Evolutionary conservation across 2,113 vertebrate genomes (phyloP).

Genomic region (Seriola rivoliana): DNA sequence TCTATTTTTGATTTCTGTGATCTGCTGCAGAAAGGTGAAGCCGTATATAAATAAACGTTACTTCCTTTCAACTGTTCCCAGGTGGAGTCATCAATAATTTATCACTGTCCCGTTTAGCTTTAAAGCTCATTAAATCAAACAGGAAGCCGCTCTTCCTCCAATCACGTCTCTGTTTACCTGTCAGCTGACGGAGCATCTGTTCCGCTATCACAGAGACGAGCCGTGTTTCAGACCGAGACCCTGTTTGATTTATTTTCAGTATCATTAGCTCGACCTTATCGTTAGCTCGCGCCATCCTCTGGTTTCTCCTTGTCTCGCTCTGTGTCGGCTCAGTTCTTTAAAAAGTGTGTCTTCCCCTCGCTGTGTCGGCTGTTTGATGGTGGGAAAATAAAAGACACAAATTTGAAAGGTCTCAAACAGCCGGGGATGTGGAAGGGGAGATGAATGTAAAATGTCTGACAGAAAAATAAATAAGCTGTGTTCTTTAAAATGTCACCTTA

Average conservation of each 20-base stretch:
- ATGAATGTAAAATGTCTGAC: background rate
- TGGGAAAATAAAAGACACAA: slow-evolving; percentile 6
- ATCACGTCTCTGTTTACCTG: slow-evolving; percentile 5
- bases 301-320: slow-evolving; percentile 32
- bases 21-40: background rate
- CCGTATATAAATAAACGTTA: slow-evolving; percentile 31
- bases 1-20: background rate
- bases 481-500: slow-evolving; percentile 52
- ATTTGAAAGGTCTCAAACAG: slow-evolving; percentile 21
- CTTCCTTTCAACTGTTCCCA: background rate
- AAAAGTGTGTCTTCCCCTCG: slow-evolving; percentile 24
- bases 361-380: slow-evolving; percentile 25
- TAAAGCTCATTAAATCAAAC: slow-evolving; percentile 44
- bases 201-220: background rate
- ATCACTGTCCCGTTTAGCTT: slow-evolving; percentile 22
- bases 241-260: slow-evolving; percentile 46
- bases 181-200: slow-evolving; percentile 20
- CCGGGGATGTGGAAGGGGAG: background rate
- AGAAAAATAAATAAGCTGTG: background rate
- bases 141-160: background rate
- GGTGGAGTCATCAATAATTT: slow-evolving; percentile 33
- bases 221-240: background rate
- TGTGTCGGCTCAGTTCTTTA: slow-evolving; percentile 36
- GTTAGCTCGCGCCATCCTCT: background rate
- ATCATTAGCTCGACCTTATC: slow-evolving; percentile 34